Base-by-base conservation (phyloP, 2,797 vertebrate species). In the Dicrostonyx torquatus region DNA sequence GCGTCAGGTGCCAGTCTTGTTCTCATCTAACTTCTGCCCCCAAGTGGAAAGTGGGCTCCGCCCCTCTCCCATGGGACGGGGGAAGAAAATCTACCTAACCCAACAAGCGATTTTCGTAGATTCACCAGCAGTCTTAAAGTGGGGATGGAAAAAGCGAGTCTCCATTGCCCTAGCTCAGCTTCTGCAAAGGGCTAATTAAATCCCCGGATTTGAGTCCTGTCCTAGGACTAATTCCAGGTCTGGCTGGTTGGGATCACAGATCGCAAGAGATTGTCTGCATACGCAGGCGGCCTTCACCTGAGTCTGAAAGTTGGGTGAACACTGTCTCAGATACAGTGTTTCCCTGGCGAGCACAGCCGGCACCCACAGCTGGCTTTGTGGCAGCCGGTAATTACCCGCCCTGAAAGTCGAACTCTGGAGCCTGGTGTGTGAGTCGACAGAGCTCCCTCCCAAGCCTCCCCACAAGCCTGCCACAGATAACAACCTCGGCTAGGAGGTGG, bases 341-440 rank as follows among this genome's bases (percentile, higher is more conserved):
- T 26, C 95, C 78, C 70, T 77, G 80, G 55, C 50, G 66, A 93
- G 92, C 95, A 95, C 95, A 92, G 68, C 94, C 97, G 24, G 96
- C 55, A 94, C 95, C 87, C 92, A 93, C 93, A 50, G 22, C 93
- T 95, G 86, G 84, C 97, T 98, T 91, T 73, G 95, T 97, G 97
- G 76, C 78, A 2, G 72, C 88, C 90, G 96, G 97, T 97, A 97
- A 97, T 97, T 94, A 93, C 77, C 17, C 50, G 87, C 90, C 89
- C 5, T 73, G 68, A 94, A 96, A 98, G 96, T 91, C 53, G 1
- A 55, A 95, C 73, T 70, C 94, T 31, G 24, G 64, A 66, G 93
- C 77, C 90, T 34, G 45, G 80, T 17, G 93, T 75, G 92, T 94
- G 14, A 34, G 70, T 58, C 20, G 90, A 64, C 93, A 34, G 18